phyloP scores from a whole-genome alignment of 2,888 invertebrate genomes.

The Myopa tessellatipennis region DNA sequence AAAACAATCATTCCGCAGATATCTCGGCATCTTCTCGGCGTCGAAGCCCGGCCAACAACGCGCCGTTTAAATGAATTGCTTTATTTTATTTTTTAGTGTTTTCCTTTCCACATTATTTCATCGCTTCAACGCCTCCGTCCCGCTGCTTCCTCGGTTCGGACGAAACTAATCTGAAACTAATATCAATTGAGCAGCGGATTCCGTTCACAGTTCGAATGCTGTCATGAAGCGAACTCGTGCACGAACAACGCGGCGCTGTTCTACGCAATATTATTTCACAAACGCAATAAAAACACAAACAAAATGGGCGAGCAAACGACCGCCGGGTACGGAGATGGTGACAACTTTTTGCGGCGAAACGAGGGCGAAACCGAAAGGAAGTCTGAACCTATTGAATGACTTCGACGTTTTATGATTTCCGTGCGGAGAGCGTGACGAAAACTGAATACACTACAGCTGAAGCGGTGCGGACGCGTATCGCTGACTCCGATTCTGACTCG shows the following conservation, averaged over 20 bases:
- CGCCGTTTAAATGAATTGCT: background rate
- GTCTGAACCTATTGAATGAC: too few relatives aligned
- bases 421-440: background rate
- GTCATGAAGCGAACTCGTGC: background rate
- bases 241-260: background rate
- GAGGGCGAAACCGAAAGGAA: too few relatives aligned
- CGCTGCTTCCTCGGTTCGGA: too few relatives aligned
- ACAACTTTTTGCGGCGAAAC: background rate
- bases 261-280: background rate
- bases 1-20: background rate
- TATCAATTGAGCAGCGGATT: slow-evolving; percentile 32
- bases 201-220: slow-evolving; percentile 25
- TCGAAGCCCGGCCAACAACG: background rate
- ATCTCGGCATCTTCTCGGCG: too few relatives aligned
- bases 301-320: background rate
- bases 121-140: too few relatives aligned
- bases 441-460: background rate
- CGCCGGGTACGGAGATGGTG: background rate
- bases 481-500: background rate
- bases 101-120: background rate
- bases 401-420: too few relatives aligned
- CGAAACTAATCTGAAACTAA: slow-evolving; percentile 35
- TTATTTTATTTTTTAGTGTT: background rate
- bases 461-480: background rate
- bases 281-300: background rate